phyloP scores from a whole-genome alignment of 2,113 vertebrate species.

The Lycaon pictus region DNA sequence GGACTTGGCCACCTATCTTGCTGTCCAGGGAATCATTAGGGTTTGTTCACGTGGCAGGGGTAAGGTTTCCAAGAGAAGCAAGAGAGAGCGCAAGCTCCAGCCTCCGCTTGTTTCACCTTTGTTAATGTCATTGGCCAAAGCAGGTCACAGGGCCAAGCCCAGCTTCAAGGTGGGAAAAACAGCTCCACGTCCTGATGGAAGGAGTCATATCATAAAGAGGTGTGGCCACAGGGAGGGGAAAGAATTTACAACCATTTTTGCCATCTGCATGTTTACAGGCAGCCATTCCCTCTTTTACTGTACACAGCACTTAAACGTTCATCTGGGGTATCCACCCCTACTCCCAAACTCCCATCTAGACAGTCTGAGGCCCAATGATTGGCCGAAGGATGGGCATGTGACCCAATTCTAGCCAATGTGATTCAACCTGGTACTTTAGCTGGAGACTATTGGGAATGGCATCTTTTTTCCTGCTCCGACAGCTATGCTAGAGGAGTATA shows the following conservation, averaged over 20 bases:
- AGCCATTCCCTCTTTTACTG: background rate
- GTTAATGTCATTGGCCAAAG: background rate
- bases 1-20: background rate
- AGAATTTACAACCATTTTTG: background rate
- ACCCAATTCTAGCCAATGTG: background rate
- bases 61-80: background rate
- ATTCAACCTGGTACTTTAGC: background rate
- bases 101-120: background rate
- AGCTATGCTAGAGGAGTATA: background rate
- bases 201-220: background rate
- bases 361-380: background rate
- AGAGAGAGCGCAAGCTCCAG: background rate
- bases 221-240: background rate
- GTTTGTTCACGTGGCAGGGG: background rate
- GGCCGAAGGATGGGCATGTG: background rate
- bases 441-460: background rate
- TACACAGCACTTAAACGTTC: background rate
- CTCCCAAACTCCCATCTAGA: background rate
- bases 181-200: background rate
- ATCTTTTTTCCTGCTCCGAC: background rate
- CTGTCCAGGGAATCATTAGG: background rate
- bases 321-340: background rate
- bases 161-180: background rate
- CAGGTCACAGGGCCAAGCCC: background rate
- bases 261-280: background rate